Evolutionary conservation across 2,797 vertebrate species (phyloP).

Genomic region (Takifugu ocellatus): DNA sequence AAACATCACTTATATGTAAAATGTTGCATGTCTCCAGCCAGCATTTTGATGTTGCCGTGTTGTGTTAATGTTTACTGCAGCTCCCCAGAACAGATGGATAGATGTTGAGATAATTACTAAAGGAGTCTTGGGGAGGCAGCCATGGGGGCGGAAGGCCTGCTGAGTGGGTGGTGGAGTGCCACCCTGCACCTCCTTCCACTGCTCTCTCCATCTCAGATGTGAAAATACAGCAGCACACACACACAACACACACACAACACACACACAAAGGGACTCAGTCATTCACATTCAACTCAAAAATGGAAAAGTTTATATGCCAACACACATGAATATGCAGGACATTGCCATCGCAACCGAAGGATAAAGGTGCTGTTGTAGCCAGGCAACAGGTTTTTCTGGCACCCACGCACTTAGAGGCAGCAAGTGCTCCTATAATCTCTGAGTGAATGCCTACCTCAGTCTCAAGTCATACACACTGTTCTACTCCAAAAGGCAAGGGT

Average conservation of each 20-base stretch:
- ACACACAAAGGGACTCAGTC: constrained; percentile 1
- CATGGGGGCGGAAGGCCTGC: constrained; percentile 70
- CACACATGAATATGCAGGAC: constrained; percentile 50
- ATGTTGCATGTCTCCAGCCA: constrained; percentile 50
- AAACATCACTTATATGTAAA: constrained; percentile 35
- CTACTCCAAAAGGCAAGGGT: constrained; percentile 50
- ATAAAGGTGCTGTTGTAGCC: constrained; percentile 76
- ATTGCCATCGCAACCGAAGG: constrained; percentile 70
- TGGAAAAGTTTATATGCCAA: constrained; percentile 22
- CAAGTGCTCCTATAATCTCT: constrained; percentile 57
- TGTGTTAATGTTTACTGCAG: constrained; percentile 69
- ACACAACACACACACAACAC: constrained; percentile 10
- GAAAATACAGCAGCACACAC: constrained; percentile 32
- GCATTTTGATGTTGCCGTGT: constrained; percentile 62
- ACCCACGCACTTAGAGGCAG: constrained; percentile 67
- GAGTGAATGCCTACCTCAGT: constrained; percentile 63
- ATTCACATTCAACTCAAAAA: constrained; percentile 4
- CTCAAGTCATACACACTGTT: constrained; percentile 67
- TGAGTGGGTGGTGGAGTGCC: constrained; percentile 66
- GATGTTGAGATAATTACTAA: constrained; percentile 75
- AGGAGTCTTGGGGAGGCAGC: constrained; percentile 73
- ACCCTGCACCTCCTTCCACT: constrained; percentile 51
- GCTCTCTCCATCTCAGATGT: constrained; percentile 12
- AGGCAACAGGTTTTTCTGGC: constrained; percentile 76
- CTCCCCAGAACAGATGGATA: constrained; percentile 74